These are phyloP conservation scores for Pseudolaguvia tuberculata DNA, from an alignment of 2,113 vertebrate genomes.

Conservation along the genomic window DNA sequence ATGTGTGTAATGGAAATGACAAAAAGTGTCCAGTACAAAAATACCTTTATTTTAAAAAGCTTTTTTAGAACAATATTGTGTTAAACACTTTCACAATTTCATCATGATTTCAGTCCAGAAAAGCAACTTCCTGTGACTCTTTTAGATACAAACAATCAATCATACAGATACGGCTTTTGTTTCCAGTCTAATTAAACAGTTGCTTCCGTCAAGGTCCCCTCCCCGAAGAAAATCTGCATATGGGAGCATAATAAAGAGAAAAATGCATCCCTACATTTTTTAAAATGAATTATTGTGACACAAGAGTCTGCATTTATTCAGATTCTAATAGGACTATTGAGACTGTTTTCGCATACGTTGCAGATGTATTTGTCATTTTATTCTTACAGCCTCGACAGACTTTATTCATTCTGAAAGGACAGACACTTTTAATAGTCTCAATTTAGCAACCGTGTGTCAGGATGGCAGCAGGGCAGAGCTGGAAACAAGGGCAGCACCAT, in stretches of 20 bases:
- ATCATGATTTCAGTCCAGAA: slow-evolving; percentile 54
- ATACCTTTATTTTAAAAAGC: slow-evolving; percentile 60
- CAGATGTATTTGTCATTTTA: neutral
- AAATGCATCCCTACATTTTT: neutral
- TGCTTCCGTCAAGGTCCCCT: slow-evolving; percentile 10
- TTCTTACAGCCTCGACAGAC: slow-evolving; percentile 25
- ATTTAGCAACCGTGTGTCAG: slow-evolving; percentile 21
- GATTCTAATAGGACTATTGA: neutral
- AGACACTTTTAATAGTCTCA: neutral
- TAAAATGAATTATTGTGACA: neutral
- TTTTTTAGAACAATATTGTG: slow-evolving; percentile 46
- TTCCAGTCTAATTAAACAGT: slow-evolving; percentile 42
- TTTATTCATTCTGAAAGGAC: slow-evolving; percentile 15
- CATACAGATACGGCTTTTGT: neutral
- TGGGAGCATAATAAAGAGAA: slow-evolving; percentile 1
- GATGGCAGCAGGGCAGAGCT: neutral
- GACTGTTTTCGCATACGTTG: neutral
- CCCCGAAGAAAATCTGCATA: slow-evolving; percentile 7
- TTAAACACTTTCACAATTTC: slow-evolving; percentile 47
- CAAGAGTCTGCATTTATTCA: neutral
- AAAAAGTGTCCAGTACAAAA: slow-evolving; percentile 50
- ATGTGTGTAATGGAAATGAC: neutral
- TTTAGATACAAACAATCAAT: slow-evolving; percentile 32
- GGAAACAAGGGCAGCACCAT: neutral
- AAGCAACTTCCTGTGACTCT: slow-evolving; percentile 51